Percentiles rank a stretch among this genome's conserved stretches.
These are phyloP conservation scores for Paralinhomoeus sp. DNA, from an alignment of 2,888 invertebrate species.

Conservation along the genomic window DNA sequence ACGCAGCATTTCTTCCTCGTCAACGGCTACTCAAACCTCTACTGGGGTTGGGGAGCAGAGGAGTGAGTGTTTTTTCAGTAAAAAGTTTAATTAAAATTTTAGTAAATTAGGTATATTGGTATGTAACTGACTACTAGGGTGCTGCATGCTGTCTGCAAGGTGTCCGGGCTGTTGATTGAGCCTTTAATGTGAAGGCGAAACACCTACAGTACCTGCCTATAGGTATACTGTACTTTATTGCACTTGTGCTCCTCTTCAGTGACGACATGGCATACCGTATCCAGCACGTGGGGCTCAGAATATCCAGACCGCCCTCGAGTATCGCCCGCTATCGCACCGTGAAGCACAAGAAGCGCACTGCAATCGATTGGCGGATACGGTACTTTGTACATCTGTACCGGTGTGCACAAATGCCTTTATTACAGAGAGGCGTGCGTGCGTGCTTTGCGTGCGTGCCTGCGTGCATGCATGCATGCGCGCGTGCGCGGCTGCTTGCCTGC, in stretches of 20 bases:
- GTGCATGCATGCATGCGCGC: too few species aligned
- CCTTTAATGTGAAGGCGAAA: too few species aligned
- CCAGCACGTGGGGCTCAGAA: conserved; percentile 26
- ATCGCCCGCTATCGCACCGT: conserved; percentile 28
- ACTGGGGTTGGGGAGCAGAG: conserved; percentile 27
- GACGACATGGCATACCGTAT: conserved; percentile 12
- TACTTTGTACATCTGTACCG: neutral
- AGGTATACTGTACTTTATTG: too few species aligned
- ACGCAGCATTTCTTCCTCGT: conserved; percentile 27
- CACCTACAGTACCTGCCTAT: too few species aligned
- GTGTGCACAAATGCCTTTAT: too few species aligned
- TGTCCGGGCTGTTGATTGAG: too few species aligned
- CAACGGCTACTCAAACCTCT: conserved; percentile 30
- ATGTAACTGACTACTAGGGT: too few species aligned
- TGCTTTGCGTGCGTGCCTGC: too few species aligned
- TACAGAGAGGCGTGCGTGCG: too few species aligned
- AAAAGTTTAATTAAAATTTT: neutral
- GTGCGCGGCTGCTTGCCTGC: too few species aligned
- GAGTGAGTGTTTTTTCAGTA: conserved; percentile 5
- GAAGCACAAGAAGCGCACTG: conserved; percentile 19
- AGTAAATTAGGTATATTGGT: neutral
- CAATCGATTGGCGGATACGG: conserved; percentile 7
- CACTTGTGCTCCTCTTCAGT: too few species aligned
- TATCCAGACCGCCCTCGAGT: conserved; percentile 32
- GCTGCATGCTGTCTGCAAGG: too few species aligned